Percentiles rank a stretch among this genome's conserved stretches.
Conservation (phyloP, 2,888 invertebrate species). For the Napeogenes inachia region DNA sequence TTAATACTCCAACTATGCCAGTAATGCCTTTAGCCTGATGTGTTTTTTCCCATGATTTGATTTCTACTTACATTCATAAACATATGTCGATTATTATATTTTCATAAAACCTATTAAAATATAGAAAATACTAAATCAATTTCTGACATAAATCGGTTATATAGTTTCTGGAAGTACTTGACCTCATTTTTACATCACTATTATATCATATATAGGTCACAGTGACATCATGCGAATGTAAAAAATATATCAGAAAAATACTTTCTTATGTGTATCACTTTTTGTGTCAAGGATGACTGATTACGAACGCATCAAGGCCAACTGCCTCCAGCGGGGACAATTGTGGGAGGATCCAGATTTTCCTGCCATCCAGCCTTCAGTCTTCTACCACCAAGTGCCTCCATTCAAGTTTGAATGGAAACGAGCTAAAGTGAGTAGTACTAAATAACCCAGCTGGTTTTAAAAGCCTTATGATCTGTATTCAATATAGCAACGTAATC, state of each 20-base stretch:
- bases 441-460: not conserved
- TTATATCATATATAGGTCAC: no score
- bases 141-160: no score
- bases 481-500: no score
- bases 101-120: not conserved
- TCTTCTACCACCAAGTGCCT: conserved; percentile 96
- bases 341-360: conserved; percentile 96
- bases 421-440: conserved; percentile 82
- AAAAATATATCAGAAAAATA: not conserved
- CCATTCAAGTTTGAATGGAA: conserved; percentile 96
- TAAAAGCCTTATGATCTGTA: not conserved
- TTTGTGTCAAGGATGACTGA: conserved; percentile 78
- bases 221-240: no score
- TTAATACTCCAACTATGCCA: conserved; percentile 9
- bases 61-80: no score
- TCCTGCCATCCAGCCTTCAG: conserved; percentile 90
- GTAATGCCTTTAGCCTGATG: not conserved
- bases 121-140: not conserved
- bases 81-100: no score
- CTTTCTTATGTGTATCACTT: not conserved
- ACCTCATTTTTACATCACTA: no score
- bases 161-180: no score
- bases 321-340: conserved; percentile 86
- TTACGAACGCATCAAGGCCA: conserved; percentile 89
- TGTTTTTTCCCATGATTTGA: no score